These are phyloP conservation scores for Erebia aethiops DNA, from an alignment of 2,888 invertebrate species.

Conservation along the genomic window DNA sequence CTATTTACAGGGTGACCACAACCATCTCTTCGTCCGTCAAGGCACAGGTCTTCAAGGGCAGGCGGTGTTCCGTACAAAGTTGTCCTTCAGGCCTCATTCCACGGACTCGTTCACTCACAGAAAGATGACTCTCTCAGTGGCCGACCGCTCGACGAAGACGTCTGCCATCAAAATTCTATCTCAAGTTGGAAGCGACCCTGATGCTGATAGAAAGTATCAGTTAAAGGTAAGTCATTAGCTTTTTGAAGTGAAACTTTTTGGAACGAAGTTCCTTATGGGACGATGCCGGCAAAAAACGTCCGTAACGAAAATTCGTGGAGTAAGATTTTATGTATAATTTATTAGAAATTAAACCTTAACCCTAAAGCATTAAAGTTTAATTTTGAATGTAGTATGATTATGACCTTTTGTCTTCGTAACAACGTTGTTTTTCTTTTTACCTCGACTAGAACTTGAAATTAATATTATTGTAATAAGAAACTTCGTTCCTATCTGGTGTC, in stretches of 20 bases:
- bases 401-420: too few species aligned
- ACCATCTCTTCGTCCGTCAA: slow-evolving; percentile 98
- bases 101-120: slow-evolving; percentile 99
- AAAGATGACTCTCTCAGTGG: slow-evolving; percentile 98
- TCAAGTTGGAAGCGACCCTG: slow-evolving; percentile 96
- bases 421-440: too few species aligned
- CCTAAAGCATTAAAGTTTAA: too few species aligned
- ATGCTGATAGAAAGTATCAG: slow-evolving; percentile 94
- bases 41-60: slow-evolving; percentile 99
- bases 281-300: too few species aligned
- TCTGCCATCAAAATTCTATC: slow-evolving; percentile 98
- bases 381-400: too few species aligned
- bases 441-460: too few species aligned
- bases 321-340: too few species aligned
- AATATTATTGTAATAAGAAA: too few species aligned
- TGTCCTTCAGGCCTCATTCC: slow-evolving; percentile 98
- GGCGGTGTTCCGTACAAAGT: slow-evolving; percentile 97
- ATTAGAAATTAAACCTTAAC: too few species aligned
- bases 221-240: slow-evolving; percentile 87
- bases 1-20: slow-evolving; percentile 91
- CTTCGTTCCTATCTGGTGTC: too few species aligned
- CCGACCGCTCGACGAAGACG: slow-evolving; percentile 96
- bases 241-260: neutral
- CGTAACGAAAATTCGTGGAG: too few species aligned
- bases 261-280: too few species aligned